These are phyloP conservation scores for Scyliorhinus canicula DNA, from an alignment of 2,797 vertebrate species.

Conservation along the genomic window DNA sequence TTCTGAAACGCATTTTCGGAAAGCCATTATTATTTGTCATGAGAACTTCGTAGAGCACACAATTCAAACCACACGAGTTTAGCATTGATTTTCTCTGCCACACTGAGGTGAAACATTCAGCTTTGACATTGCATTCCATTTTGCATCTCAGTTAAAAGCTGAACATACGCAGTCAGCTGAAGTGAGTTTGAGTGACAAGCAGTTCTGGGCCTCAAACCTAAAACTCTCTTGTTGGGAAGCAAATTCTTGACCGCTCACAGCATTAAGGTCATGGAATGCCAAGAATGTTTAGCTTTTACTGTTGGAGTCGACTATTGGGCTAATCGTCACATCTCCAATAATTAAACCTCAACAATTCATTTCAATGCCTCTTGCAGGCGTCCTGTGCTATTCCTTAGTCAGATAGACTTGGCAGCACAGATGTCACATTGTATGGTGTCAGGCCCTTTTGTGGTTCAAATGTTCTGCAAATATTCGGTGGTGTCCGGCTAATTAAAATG, in stretches of 20 bases:
- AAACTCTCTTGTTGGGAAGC: background rate
- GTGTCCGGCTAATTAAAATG: conserved; percentile 8
- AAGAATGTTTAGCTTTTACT: background rate
- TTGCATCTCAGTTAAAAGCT: background rate
- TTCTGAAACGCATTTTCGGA: background rate
- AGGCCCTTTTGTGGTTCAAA: background rate
- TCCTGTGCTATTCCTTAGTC: background rate
- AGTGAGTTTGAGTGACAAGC: background rate
- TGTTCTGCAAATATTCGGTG: background rate
- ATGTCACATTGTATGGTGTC: background rate
- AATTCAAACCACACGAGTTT: background rate
- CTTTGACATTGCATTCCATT: background rate
- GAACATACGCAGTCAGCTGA: background rate
- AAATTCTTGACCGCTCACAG: background rate
- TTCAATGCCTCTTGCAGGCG: background rate
- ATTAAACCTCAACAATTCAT: background rate
- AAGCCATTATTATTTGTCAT: background rate
- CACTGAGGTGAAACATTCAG: background rate
- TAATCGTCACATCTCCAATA: background rate
- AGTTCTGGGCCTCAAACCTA: background rate
- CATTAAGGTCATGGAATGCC: background rate
- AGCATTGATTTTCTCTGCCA: background rate
- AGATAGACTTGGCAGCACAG: background rate
- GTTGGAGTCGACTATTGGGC: background rate
- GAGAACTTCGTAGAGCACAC: background rate